Evolutionary conservation across 2,888 invertebrate species (phyloP), one percentile per base, ranked within the genome.

Genomic region (Leptothorax acervorum): DNA sequence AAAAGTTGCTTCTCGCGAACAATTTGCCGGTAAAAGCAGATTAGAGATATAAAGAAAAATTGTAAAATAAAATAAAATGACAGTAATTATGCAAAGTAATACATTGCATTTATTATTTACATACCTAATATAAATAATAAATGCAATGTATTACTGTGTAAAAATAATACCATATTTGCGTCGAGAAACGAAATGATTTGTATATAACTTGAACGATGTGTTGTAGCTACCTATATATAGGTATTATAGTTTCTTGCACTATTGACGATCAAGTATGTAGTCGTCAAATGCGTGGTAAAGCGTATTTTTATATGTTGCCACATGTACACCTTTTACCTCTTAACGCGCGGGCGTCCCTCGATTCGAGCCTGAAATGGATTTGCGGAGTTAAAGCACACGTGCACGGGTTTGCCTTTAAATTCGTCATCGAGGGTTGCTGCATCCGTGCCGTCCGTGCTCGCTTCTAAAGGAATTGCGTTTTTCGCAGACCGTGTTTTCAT

Each of bases 381-480:
- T 31, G 45, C 57, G 31, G 45, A 78, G 70, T 78, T 55, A 57
- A 70, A 70, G 57, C 70, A 42, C 70, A 55, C 53, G 42, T 53
- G 55, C 45, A 48, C 57, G 23, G n/a, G 15, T 57, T 78, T 39
- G 70, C 70, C 45, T 31, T 35, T 70, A 70, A 70, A 70, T 35
- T 70, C 55, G 57, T 57, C 55, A 70, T 71, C 71, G 55, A n/a
- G 31, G 28, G 35, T 76, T 55, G 68, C 42, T 48, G 45, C 31
- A 28, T 45, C 23, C 23, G 15, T 48, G 48, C 9, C 42, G 42
- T 42, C 12, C 53, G 28, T 42, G 68, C 18, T 28, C 42, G 53
- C 18, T 53, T 70, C 23, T 57, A 57, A 70, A 70, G 28, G 55
- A 78, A 78, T 68, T 70, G 51, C n/a, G 9, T 57, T 78, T 68